These are phyloP conservation scores for Takifugu flavidus DNA, from an alignment of 2,113 vertebrate species.

Conservation along the genomic window DNA sequence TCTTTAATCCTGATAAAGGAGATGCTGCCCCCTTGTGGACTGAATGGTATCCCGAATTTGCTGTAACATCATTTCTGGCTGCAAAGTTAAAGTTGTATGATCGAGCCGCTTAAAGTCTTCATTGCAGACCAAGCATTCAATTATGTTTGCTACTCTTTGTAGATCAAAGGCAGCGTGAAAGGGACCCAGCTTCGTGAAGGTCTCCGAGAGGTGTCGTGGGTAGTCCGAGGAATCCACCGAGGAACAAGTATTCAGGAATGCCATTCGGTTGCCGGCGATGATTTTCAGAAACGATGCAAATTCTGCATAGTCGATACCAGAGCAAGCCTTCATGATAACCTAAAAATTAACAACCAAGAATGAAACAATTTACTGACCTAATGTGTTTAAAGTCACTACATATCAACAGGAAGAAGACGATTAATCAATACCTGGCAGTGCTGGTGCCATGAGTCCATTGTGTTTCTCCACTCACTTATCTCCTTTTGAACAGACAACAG, in stretches of 20 bases:
- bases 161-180: slow-evolving; percentile 88
- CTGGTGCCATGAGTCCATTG: slow-evolving; percentile 87
- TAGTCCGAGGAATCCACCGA: slow-evolving; percentile 52
- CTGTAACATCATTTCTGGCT: slow-evolving; percentile 77
- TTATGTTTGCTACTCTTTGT: slow-evolving; percentile 78
- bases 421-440: slow-evolving; percentile 88
- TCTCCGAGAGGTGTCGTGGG: slow-evolving; percentile 49
- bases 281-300: slow-evolving; percentile 90
- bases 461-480: slow-evolving; percentile 83
- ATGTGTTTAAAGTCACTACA: neutral
- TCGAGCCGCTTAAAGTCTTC: slow-evolving; percentile 86
- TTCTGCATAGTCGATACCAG: slow-evolving; percentile 89
- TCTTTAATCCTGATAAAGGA: slow-evolving; percentile 62
- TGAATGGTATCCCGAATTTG: slow-evolving; percentile 77
- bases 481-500: slow-evolving; percentile 85
- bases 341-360: slow-evolving; percentile 41
- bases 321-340: slow-evolving; percentile 94
- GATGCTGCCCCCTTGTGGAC: slow-evolving; percentile 70
- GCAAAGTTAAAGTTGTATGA: slow-evolving; percentile 55
- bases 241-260: slow-evolving; percentile 70
- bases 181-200: slow-evolving; percentile 72
- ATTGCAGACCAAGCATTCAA: slow-evolving; percentile 81
- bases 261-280: slow-evolving; percentile 83
- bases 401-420: neutral
- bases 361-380: too few species aligned